These are phyloP conservation scores for Sebastes diaconus DNA, from an alignment of 2,797 vertebrate genomes.

Conservation along the genomic window DNA sequence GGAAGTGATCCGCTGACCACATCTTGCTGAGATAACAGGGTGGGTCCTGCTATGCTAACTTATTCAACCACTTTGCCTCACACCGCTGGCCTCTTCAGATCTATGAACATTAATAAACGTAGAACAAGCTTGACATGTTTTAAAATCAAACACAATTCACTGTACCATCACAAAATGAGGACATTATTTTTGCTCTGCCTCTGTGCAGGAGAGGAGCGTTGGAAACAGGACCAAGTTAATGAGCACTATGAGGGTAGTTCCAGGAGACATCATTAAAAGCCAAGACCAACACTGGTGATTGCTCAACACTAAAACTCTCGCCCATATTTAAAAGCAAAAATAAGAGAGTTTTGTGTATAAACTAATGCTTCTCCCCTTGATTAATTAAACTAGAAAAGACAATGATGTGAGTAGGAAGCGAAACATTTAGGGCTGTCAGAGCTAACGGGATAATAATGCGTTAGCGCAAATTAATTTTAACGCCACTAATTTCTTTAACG, in stretches of 20 bases:
- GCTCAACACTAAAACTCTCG: constrained; percentile 19
- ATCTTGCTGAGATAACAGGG: constrained; percentile 60
- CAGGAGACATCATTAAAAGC: constrained; percentile 17
- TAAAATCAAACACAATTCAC: constrained; percentile 16
- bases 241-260: background rate
- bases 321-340: constrained; percentile 7
- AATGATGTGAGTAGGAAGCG: background rate
- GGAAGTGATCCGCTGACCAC: constrained; percentile 62
- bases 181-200: background rate
- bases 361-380: background rate
- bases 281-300: constrained; percentile 16
- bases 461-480: no score
- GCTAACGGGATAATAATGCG: no score
- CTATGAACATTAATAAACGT: background rate
- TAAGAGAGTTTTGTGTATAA: background rate
- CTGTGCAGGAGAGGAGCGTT: background rate
- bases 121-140: background rate
- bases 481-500: no score
- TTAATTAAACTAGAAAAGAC: constrained; percentile 26
- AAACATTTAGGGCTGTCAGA: background rate
- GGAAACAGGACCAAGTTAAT: background rate
- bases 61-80: constrained; percentile 40
- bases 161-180: background rate
- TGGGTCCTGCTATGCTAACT: constrained; percentile 42
- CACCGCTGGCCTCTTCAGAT: constrained; percentile 12